phyloP scores from a whole-genome alignment of 2,797 vertebrate genomes.

The Eurystomus glaucurus region DNA sequence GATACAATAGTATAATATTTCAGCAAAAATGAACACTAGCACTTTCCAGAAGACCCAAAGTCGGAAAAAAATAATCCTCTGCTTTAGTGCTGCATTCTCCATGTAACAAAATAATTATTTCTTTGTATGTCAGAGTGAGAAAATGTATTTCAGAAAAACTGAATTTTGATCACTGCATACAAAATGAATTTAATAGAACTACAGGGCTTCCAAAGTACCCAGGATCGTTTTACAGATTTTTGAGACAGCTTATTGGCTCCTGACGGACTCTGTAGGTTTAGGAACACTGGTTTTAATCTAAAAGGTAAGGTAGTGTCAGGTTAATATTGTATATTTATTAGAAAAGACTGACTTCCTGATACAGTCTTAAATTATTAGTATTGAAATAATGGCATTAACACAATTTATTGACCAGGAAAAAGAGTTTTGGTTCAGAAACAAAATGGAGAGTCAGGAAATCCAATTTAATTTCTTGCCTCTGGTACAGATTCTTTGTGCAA shows the following conservation, averaged over 20 bases:
- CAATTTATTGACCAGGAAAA: background rate
- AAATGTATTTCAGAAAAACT: slow-evolving; percentile 14
- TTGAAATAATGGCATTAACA: background rate
- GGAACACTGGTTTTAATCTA: background rate
- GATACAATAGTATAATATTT: slow-evolving; percentile 46
- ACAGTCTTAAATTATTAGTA: background rate
- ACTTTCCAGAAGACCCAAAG: background rate
- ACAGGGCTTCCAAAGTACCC: background rate
- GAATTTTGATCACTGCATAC: background rate
- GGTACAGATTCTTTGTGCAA: background rate
- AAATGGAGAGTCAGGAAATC: background rate
- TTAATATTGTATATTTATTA: slow-evolving; percentile 12
- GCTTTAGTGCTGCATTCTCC: background rate
- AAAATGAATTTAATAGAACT: slow-evolving; percentile 41
- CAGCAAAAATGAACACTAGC: slow-evolving; percentile 19
- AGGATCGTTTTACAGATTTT: background rate
- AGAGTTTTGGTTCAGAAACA: background rate
- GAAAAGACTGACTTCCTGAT: background rate
- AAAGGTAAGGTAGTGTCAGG: background rate
- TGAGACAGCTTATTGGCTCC: slow-evolving; percentile 20
- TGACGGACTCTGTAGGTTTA: background rate
- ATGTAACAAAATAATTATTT: slow-evolving; percentile 22
- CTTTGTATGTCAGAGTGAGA: background rate
- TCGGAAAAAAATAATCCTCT: background rate
- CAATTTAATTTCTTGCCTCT: background rate